These are phyloP conservation scores for Rhagonycha fulva DNA, from an alignment of 2,888 invertebrate species.

Conservation along the genomic window DNA sequence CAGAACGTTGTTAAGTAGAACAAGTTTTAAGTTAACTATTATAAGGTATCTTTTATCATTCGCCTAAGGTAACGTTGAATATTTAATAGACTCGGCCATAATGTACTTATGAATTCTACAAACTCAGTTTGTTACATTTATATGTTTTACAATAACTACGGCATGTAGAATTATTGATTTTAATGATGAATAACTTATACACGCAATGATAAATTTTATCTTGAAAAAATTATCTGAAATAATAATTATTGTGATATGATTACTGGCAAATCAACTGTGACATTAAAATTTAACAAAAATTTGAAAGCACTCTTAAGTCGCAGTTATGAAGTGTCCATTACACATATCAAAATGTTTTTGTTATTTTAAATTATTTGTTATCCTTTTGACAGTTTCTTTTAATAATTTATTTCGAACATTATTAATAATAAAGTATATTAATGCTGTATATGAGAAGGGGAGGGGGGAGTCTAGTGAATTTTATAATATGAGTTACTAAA, in stretches of 20 bases:
- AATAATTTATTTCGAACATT: too few relatives aligned
- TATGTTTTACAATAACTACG: background rate
- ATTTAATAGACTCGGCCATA: background rate
- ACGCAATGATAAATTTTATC: background rate
- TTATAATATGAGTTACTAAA: too few relatives aligned
- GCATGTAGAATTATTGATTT: background rate
- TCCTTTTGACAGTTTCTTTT: too few relatives aligned
- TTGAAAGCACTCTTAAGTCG: too few relatives aligned
- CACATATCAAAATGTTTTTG: too few relatives aligned
- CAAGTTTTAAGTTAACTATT: background rate
- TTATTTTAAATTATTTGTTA: too few relatives aligned
- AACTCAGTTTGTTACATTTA: background rate
- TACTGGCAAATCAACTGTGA: background rate
- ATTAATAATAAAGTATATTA: too few relatives aligned
- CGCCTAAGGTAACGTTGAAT: background rate
- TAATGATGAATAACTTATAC: background rate
- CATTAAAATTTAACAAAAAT: background rate
- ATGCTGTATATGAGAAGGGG: too few relatives aligned
- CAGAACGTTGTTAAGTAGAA: background rate
- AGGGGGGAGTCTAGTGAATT: too few relatives aligned
- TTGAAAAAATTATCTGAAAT: background rate
- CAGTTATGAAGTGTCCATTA: too few relatives aligned
- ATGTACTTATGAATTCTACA: background rate
- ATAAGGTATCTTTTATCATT: background rate
- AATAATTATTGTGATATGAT: background rate